These are phyloP conservation scores for Microtus montanus DNA, from an alignment of 2,113 vertebrate genomes.

Conservation along the genomic window DNA sequence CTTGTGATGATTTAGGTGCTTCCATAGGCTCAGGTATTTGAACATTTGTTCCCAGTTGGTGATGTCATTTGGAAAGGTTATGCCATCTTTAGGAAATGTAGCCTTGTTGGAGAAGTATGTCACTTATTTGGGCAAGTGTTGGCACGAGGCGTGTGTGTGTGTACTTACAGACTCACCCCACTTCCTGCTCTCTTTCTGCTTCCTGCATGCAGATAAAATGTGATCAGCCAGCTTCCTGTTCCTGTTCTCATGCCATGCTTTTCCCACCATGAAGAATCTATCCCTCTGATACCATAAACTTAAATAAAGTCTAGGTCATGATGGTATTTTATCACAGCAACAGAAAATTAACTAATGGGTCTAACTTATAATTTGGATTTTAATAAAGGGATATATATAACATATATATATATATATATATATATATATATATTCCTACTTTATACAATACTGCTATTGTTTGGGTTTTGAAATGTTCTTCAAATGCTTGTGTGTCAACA, in stretches of 20 bases:
- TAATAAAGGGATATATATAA: not conserved
- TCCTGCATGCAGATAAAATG: not conserved
- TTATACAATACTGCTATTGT: not conserved
- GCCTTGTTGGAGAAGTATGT: not conserved
- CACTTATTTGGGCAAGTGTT: not conserved
- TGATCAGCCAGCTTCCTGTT: not conserved
- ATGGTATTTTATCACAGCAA: not conserved
- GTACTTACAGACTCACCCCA: not conserved
- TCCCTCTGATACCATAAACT: not conserved
- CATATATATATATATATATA: too few relatives aligned
- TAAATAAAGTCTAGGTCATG: not conserved
- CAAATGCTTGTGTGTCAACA: not conserved
- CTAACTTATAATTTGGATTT: not conserved
- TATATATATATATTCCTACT: not conserved
- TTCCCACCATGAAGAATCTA: not conserved
- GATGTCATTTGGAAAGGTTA: not conserved
- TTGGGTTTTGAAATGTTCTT: not conserved
- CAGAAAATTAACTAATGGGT: not conserved
- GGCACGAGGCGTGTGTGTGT: not conserved
- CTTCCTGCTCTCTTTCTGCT: not conserved
- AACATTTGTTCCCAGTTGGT: not conserved
- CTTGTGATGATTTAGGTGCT: too few relatives aligned
- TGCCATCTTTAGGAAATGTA: not conserved
- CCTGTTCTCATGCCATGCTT: not conserved
- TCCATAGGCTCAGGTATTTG: not conserved